Conservation (phyloP, 2,797 vertebrate genomes). For the Sebastes flavidus region DNA sequence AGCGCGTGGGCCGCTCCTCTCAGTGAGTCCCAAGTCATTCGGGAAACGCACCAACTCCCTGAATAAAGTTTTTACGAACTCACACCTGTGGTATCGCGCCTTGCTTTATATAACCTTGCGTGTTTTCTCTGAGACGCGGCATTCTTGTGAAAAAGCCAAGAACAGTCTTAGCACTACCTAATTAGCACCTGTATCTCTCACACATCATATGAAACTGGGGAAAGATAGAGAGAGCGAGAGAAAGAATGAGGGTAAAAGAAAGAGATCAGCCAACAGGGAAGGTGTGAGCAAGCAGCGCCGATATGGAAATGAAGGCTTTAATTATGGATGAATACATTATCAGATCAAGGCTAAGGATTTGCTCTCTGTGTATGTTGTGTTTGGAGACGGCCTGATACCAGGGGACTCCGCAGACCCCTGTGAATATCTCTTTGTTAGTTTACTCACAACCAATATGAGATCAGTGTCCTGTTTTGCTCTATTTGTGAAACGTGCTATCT, state of each 20-base stretch:
- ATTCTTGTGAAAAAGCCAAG: slow-evolving; percentile 42
- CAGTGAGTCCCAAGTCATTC: background rate
- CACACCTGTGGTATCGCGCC: slow-evolving; percentile 14
- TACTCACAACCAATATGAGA: slow-evolving; percentile 16
- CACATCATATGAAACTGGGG: slow-evolving; percentile 36
- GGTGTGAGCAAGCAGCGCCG: slow-evolving; percentile 68
- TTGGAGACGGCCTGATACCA: slow-evolving; percentile 49
- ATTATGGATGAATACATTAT: slow-evolving; percentile 81
- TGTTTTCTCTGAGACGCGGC: slow-evolving; percentile 34
- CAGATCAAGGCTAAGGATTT: slow-evolving; percentile 68
- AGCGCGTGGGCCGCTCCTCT: background rate
- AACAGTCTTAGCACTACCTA: slow-evolving; percentile 37
- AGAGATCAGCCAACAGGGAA: slow-evolving; percentile 47
- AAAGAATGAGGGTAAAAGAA: slow-evolving; percentile 25
- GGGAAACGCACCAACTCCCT: slow-evolving; percentile 11
- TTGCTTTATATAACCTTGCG: slow-evolving; percentile 50
- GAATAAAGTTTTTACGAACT: slow-evolving; percentile 20
- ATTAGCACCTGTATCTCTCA: slow-evolving; percentile 72
- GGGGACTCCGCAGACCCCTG: slow-evolving; percentile 31
- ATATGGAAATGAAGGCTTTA: slow-evolving; percentile 81
- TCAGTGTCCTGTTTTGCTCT: background rate
- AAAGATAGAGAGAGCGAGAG: background rate
- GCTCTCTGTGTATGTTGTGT: slow-evolving; percentile 49
- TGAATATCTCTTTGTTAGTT: slow-evolving; percentile 27
- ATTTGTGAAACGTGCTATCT: background rate